Evolutionary conservation across 2,797 vertebrate genomes (phyloP).

Genomic region (Pampus argenteus): DNA sequence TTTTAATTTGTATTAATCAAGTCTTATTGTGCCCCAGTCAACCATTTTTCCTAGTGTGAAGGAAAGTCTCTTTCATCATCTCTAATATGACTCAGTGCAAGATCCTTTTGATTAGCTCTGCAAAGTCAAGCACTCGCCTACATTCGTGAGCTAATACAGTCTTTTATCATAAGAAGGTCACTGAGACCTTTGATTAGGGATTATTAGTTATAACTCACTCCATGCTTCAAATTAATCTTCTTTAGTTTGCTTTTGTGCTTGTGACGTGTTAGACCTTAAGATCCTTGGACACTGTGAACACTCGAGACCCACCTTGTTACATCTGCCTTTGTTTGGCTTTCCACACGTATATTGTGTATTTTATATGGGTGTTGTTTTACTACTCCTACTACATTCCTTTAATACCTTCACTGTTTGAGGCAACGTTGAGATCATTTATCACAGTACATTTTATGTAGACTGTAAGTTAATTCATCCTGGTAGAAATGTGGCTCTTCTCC

Average conservation of each 20-base stretch:
- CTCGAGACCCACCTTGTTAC: background rate
- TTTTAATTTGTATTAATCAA: background rate
- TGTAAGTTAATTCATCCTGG: constrained; percentile 25
- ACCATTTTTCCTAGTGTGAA: background rate
- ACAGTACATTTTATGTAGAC: constrained; percentile 11
- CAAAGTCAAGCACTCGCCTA: constrained; percentile 7
- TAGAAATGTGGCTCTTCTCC: constrained; percentile 17
- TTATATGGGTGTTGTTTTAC: background rate
- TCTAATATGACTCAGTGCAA: background rate
- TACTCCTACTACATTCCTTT: constrained; percentile 20
- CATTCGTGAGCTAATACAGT: constrained; percentile 4
- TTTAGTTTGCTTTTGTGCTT: background rate
- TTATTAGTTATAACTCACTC: background rate
- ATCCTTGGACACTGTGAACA: background rate
- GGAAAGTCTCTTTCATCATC: constrained; percentile 7
- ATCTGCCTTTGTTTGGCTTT: background rate
- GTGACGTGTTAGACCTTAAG: background rate
- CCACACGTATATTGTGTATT: background rate
- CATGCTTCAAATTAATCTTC: background rate
- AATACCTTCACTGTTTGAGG: constrained; percentile 10
- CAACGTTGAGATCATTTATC: constrained; percentile 21
- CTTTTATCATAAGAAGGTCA: constrained; percentile 2
- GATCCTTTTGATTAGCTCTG: constrained; percentile 14
- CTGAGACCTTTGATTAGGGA: constrained; percentile 4
- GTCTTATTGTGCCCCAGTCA: background rate